Evolutionary conservation across 2,797 vertebrate genomes (phyloP).

Genomic region (Enteromius unitaeniatus): DNA sequence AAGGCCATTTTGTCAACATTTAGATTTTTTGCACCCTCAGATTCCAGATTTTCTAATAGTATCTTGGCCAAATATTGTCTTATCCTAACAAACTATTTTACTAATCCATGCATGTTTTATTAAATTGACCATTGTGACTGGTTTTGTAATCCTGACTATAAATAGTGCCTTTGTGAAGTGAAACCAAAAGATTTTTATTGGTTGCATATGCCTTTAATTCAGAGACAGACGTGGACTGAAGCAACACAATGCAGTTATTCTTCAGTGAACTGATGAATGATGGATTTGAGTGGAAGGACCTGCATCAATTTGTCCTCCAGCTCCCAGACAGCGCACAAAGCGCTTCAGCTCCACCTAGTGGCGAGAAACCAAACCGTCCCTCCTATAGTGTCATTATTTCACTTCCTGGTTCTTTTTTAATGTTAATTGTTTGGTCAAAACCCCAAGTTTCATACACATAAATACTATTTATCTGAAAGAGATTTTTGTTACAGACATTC

Average conservation of each 20-base stretch:
- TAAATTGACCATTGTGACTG: no score
- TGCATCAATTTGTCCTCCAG: neutral
- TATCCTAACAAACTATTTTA: no score
- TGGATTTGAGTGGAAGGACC: neutral
- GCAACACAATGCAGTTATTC: conserved; percentile 1
- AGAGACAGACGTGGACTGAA: neutral
- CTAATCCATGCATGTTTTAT: no score
- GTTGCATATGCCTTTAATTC: neutral
- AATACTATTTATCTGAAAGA: neutral
- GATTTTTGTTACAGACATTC: neutral
- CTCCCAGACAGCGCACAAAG: neutral
- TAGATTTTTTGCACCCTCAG: no score
- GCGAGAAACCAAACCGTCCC: no score
- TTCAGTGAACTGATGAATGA: neutral
- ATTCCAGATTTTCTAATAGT: no score
- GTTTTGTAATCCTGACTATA: no score
- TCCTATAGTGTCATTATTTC: no score
- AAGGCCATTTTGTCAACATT: no score
- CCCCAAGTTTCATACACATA: neutral
- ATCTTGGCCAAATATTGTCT: no score
- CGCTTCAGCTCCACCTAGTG: neutral
- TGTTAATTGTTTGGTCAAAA: neutral
- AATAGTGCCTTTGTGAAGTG: no score
- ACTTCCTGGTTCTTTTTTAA: no score
- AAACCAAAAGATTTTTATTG: neutral